Base-by-base conservation (phyloP, 1,140 invertebrate genomes). In the Macrobrachium rosenbergii region DNA sequence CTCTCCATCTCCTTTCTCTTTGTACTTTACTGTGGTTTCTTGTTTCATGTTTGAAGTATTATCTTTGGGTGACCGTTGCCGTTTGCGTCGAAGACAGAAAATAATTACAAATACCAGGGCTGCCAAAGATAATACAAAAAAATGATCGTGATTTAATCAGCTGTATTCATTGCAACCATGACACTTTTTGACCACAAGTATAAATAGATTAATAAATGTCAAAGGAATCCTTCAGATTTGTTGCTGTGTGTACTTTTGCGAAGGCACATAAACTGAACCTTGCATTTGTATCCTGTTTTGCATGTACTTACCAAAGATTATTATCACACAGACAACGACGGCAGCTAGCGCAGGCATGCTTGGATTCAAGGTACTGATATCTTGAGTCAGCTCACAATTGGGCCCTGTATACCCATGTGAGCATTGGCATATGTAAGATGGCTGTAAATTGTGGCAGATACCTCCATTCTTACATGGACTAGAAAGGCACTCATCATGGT, bases 11-110 rank as follows among this genome's bases (percentile, higher is more conserved):
- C 93, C 94, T 93, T 99, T 98, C 91, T 99, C 98, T 90, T 99
- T 98, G 91, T 99, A 99, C 92, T 98, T 98, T 90, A 99, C 99
- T 84, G 99, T 99, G 92, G 99, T 99, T 92, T 99, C 98, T 90
- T 98, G 94, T 23, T 99, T 98, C 91, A 99, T 98, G 91, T 99
- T 98, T 91, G 99, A 97, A 17, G 98, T 97, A 60, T 98, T 98
- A 10, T 98, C 96, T 92, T 99, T 99, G 91, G 99, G 98, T 91
- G 97, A 98, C 93, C 95, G 97, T 67, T 96, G 95, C 91, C 98
- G 96, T 82, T 97, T 94, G 90, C 96, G 95, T 83, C 97, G 95
- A 90, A 97, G 98, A 93, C 98, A 98, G 1, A 98, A 96, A 89
- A 99, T 97, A 92, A 98, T 98, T 82, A 99, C 96, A 91, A 99